Base-by-base conservation (phyloP, 2,888 invertebrate species). In the Steromphala cineraria region DNA sequence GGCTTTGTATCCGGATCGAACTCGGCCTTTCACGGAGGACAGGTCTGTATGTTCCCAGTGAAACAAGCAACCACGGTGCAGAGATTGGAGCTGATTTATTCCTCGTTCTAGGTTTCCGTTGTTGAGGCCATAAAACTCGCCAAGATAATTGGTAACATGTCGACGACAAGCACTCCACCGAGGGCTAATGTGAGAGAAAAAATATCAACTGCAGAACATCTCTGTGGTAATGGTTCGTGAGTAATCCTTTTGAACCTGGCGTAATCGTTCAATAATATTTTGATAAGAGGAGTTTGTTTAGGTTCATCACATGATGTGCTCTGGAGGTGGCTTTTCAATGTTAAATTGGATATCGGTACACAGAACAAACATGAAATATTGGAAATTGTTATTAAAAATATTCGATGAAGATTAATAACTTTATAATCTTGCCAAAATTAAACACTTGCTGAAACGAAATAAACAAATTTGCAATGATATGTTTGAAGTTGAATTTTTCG, bases 121-220 rank as follows among this genome's bases (percentile, higher is more conserved):
- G 31, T 71, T 36, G 36, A 71, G 31, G 31, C 71, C 31, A 40
- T 40, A 71, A 71, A 71, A 40, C 71, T 36, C 40, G 36, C 31
- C 17, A n/a, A 4, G n/a, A 36, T 71, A 71, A 71, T 71, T 71
- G 71, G 36, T 71, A 71, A 71, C 71, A 71, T 71, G 36, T 71
- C 71, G 36, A 36, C 28, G 71, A 28, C 40, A 31, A 17, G 71
- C 40, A 19, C 40, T 71, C 71, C 31, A 71, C 71, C 36, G 19
- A 46, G 36, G 40, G 31, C 17, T 31, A 17, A 40, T 62, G 15
- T 24, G 62, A 28, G 19, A 62, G 28, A 62, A 62, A 62, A 21
- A 15, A 62, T 24, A 28, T 62, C 46, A 46, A 46, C 46, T 62
- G 62, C 28, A 24, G 28, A 62, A 62, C 24, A 62, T 62, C 62